These are phyloP conservation scores for Iguana delicatissima DNA, from an alignment of 2,797 vertebrate genomes.

Conservation along the genomic window DNA sequence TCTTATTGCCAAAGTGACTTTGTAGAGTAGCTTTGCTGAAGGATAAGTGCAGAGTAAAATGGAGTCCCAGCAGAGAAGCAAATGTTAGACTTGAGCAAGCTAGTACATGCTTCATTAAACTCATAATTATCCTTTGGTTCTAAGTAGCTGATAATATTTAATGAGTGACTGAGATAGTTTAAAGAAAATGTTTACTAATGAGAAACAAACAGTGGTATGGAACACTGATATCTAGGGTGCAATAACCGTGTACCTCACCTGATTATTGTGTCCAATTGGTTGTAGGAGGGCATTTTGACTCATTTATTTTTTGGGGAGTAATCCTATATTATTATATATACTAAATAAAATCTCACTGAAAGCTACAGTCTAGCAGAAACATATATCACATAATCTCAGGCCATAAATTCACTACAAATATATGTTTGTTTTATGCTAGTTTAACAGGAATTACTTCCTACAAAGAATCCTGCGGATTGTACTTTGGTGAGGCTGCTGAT, in stretches of 20 bases:
- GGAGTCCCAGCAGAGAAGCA: constrained; percentile 95
- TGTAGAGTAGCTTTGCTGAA: constrained; percentile 95
- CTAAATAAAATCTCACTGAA: not conserved
- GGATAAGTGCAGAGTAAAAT: constrained; percentile 99
- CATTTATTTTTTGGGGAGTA: constrained; percentile 30
- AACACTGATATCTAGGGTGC: constrained; percentile 83
- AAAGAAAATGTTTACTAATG: constrained; percentile 90
- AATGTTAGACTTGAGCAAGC: constrained; percentile 93
- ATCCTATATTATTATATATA: constrained; percentile 10
- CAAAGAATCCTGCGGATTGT: not conserved
- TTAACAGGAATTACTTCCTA: not conserved
- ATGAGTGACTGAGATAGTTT: constrained; percentile 96
- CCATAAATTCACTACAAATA: not conserved
- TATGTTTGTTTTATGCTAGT: not conserved
- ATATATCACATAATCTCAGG: not conserved
- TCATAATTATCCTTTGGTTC: constrained; percentile 99
- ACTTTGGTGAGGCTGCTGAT: not conserved
- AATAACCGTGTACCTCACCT: constrained; percentile 80
- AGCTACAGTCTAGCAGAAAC: not conserved
- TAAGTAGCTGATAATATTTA: constrained; percentile 99
- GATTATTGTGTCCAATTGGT: constrained; percentile 73
- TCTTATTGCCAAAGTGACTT: constrained; percentile 98
- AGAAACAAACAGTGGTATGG: constrained; percentile 83
- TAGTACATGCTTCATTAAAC: constrained; percentile 97
- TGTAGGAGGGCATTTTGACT: constrained; percentile 60